Base-by-base conservation (phyloP, 2,797 vertebrate species). In the Catostomus latipinnis region DNA sequence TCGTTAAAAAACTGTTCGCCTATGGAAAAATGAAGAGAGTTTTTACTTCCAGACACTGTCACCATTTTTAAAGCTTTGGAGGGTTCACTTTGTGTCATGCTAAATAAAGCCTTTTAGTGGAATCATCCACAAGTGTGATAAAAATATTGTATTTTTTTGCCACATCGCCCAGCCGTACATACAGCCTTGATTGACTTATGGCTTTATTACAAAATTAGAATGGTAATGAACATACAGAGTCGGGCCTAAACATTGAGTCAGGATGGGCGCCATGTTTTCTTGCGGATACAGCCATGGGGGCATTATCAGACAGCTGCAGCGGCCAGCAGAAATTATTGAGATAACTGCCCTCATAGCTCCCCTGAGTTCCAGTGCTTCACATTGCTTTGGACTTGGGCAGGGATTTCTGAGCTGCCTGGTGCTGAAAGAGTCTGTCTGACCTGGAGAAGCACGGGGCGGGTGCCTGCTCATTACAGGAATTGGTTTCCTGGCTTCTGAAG, bases 361-460 rank as follows among this genome's bases (percentile, higher is more conserved):
- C 78, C 65, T 63, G 58, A 75, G 81, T 76, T 69, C 70, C 81
- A 74, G 58, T 46, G 78, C 71, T 67, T 82, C 45, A 78, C 71
- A 82, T 80, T 57, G 76, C 82, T 48, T 46, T 49, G 69, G 74
- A 82, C 65, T 74, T 76, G 80, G 75, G 63, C 71, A 75, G 66
- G 77, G 77, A 84, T 87, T 89, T 83, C 87, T 34, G 80, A 86
- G 88, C 88, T 86, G 77, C 84, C 87, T 85, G 88, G 90, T 91
- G 91, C 92, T 92, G 89, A 91, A 92, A 93, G 91, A 90, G 88
- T 88, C 89, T 91, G 92, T 89, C 90, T 92, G 92, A 93, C 90
- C 89, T 91, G 91, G 91, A 89, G 92, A 90, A 89, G 18, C 62
- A 90, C 74, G 92, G 85, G 85, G 74, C 12, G 74, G 83, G 83